These are phyloP conservation scores for Diphyllodes magnificus DNA, from an alignment of 2,113 vertebrate genomes.

Conservation along the genomic window DNA sequence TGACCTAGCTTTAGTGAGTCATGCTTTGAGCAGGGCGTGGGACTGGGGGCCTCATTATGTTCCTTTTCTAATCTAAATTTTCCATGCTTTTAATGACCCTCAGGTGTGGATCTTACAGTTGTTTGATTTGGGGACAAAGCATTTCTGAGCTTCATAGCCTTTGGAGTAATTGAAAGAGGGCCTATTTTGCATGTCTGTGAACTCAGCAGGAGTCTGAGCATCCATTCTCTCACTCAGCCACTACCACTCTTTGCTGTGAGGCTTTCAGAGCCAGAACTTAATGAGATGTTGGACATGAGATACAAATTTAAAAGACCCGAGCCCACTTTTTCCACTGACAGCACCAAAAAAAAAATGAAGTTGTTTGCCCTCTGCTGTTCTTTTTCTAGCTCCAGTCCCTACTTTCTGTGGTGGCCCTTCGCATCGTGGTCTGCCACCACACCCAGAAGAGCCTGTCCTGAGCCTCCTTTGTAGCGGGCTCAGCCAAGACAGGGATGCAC, in stretches of 20 bases:
- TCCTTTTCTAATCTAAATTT: neutral
- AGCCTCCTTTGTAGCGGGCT: neutral
- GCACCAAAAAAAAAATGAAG: rapidly evolving
- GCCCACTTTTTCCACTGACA: neutral
- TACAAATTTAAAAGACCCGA: neutral
- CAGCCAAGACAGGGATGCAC: neutral
- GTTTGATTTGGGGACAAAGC: neutral
- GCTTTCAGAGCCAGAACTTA: neutral
- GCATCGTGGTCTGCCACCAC: neutral
- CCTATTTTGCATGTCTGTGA: neutral
- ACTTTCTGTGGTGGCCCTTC: neutral
- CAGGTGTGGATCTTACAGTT: neutral
- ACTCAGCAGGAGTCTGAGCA: neutral
- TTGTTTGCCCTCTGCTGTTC: neutral
- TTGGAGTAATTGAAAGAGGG: neutral
- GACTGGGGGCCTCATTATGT: neutral
- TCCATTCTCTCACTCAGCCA: neutral
- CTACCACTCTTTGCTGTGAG: neutral
- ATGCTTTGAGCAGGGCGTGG: neutral
- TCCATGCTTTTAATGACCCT: neutral
- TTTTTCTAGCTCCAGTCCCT: neutral
- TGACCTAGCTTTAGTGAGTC: neutral
- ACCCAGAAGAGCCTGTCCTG: neutral
- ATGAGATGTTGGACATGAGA: neutral
- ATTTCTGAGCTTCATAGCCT: neutral